Evolutionary conservation across 2,797 vertebrate species (phyloP), one percentile per base, ranked within the genome.

Genomic region (Schizopygopsis pylzovi): DNA sequence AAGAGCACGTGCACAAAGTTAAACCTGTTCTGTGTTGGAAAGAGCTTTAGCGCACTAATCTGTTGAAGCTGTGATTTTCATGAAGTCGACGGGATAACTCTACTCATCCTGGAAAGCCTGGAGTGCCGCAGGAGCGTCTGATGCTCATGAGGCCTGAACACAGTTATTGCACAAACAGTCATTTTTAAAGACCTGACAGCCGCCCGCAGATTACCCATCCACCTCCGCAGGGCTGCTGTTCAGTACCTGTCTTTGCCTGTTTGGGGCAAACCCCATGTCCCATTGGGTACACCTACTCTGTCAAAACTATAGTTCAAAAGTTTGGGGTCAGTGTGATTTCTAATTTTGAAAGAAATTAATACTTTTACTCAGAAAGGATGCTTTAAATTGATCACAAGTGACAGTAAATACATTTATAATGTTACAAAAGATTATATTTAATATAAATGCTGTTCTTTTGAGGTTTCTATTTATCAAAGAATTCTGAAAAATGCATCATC

Each of bases 121-220:
- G 76, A 41, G 56, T 70, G 54, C 43, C 61, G 68, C 80, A 71
- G 16, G 56, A 70, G 20, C 15, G 45, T 81, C 56, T 80, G 70
- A 75, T 75, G 59, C 83, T 67, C 49, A 45, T 56, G 70, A 80
- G 61, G 49, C 71, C 54, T 61, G n/a, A 71, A 79, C 49, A 83
- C 76, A 45, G 25, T 61, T 79, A 77, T 68, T 87, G 88, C 90
- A 86, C 92, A 93, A 93, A 90, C 93, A 93, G 91, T 93, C 87
- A 2, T 67, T 91, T 91, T 92, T 92, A 93, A 90, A 85, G 76
- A 73, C 84, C 79, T 85, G 70, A n/a, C 84, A 79, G 87, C 85
- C 90, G 91, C 84, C 93, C 91, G 90, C 83, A 92, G 89, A 93
- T 92, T 89, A 92, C 87, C 86, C 90, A 85, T 72, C 56, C 61